These are phyloP conservation scores for Cinara cedri DNA, from an alignment of 2,888 invertebrate genomes.

Conservation along the genomic window DNA sequence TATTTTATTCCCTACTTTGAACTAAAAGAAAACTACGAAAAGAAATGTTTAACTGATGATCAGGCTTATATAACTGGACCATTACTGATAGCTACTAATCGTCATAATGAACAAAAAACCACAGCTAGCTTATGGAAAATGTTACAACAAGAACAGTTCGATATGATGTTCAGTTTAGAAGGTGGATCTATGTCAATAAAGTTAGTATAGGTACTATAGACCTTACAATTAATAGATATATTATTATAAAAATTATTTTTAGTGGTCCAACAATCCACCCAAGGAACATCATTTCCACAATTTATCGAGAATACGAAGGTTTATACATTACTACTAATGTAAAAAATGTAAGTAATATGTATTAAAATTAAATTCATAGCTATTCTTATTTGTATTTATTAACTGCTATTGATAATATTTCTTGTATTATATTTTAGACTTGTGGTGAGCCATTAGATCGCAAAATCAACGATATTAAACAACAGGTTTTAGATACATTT, in stretches of 20 bases:
- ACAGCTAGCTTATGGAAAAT: conserved; percentile 72
- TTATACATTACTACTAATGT: conserved; percentile 21
- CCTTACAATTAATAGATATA: neutral
- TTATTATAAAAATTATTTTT: neutral
- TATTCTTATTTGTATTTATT: neutral
- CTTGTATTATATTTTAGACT: conserved; percentile 9
- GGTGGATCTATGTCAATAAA: conserved; percentile 60
- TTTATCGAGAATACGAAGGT: conserved; percentile 25
- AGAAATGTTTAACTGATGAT: conserved; percentile 58
- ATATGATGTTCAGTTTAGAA: conserved; percentile 60
- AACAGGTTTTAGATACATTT: conserved; percentile 58
- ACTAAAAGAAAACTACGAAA: conserved; percentile 65
- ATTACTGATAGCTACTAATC: conserved; percentile 58
- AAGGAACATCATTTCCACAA: conserved; percentile 27
- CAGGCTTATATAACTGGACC: conserved; percentile 59
- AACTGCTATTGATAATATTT: neutral
- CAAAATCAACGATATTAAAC: conserved; percentile 58
- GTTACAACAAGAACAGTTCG: conserved; percentile 67
- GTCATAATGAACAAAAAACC: conserved; percentile 62
- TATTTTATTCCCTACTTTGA: conserved; percentile 79
- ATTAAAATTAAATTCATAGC: neutral
- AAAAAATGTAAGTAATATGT: conserved; percentile 35
- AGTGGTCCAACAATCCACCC: conserved; percentile 52
- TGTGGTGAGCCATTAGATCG: conserved; percentile 48
- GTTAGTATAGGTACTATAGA: conserved; percentile 54